phyloP scores from a whole-genome alignment of 2,113 vertebrate genomes.

The Psephotus haematonotus region DNA sequence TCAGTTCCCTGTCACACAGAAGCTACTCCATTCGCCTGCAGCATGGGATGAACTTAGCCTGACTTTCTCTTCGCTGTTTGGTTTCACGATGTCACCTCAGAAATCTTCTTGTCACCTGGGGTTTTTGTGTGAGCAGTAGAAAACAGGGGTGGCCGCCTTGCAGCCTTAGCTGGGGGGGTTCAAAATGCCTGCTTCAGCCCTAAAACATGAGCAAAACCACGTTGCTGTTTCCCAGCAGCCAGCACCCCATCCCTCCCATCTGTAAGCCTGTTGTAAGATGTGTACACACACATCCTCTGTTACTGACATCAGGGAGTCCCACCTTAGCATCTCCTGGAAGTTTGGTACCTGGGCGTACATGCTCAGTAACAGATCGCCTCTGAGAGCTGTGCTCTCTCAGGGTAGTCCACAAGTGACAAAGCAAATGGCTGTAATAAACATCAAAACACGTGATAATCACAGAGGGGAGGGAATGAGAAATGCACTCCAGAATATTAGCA shows the following conservation, averaged over 20 bases:
- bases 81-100: not conserved
- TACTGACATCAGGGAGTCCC: not conserved
- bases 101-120: not conserved
- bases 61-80: not conserved
- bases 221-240: not conserved
- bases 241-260: not conserved
- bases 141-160: not conserved
- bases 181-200: not conserved
- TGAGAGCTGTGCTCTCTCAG: not conserved
- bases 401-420: not conserved
- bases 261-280: not conserved
- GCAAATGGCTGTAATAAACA: not conserved
- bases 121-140: not conserved
- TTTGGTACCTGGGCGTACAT: rapidly evolving
- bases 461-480: not conserved
- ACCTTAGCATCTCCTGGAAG: not conserved
- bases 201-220: not conserved
- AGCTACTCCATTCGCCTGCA: not conserved
- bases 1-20: not conserved
- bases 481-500: not conserved
- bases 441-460: not conserved
- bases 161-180: not conserved
- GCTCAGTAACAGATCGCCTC: not conserved
- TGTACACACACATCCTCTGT: not conserved
- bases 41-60: not conserved